phyloP scores from a whole-genome alignment of 1,140 invertebrate species.

The Zaprionus taronus region DNA sequence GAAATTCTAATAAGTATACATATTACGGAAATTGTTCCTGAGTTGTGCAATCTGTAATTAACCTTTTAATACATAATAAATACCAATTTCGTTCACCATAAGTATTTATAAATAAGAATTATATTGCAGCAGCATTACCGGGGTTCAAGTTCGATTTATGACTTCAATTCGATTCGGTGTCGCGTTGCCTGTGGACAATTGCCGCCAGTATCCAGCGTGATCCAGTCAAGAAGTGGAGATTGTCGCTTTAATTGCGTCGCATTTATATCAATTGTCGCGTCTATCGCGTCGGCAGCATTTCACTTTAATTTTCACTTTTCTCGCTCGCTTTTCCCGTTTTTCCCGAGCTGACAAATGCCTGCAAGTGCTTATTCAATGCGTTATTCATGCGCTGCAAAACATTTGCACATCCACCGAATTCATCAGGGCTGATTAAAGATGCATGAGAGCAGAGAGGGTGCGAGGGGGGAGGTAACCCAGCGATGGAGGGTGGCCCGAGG shows the following conservation, averaged over 20 bases:
- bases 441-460: constrained; percentile 45
- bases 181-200: neutral
- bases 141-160: constrained; percentile 1
- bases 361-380: constrained; percentile 75
- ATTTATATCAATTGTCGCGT: constrained; percentile 72
- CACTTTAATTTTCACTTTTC: constrained; percentile 78
- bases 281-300: constrained; percentile 14
- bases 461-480: neutral
- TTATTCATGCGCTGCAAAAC: constrained; percentile 80
- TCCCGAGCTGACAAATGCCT: constrained; percentile 63
- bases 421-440: constrained; percentile 77
- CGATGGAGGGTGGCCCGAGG: constrained; percentile 40
- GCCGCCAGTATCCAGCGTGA: constrained; percentile 9
- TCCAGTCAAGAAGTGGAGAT: constrained; percentile 11
- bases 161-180: neutral
- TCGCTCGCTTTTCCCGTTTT: neutral
- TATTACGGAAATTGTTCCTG: too few species aligned
- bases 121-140: neutral
- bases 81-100: neutral
- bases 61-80: neutral
- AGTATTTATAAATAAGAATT: neutral
- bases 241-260: constrained; percentile 35
- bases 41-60: too few species aligned
- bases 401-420: constrained; percentile 76
- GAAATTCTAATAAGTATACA: neutral